phyloP scores from a whole-genome alignment of 1,140 invertebrate genomes.

The Rhagoletis pomonella region DNA sequence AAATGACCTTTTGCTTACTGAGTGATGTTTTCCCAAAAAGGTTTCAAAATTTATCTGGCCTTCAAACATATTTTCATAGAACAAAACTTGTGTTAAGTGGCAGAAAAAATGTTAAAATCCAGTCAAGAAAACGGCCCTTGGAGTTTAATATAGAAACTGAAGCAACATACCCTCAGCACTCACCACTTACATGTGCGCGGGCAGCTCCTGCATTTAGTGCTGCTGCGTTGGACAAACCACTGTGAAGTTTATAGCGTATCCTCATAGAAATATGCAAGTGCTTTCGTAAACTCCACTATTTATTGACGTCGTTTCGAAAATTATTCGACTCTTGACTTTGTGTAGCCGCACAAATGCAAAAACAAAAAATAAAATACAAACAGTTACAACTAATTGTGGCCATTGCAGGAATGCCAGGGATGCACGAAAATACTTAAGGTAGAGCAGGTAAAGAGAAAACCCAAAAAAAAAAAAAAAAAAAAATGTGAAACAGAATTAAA shows the following conservation, averaged over 20 bases:
- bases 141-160: background rate
- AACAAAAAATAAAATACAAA: background rate
- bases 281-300: background rate
- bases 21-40: background rate
- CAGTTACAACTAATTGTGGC: constrained; percentile 32
- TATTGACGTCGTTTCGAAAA: constrained; percentile 18
- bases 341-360: constrained; percentile 8
- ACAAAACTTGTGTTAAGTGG: no score
- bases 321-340: constrained; percentile 2
- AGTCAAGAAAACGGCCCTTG: no score
- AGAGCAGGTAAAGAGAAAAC: no score
- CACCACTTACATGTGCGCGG: background rate
- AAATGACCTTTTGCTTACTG: background rate
- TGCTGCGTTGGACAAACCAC: background rate
- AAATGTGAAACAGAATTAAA: background rate
- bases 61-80: no score
- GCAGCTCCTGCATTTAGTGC: background rate
- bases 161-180: background rate
- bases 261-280: no score
- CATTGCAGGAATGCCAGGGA: background rate
- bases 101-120: background rate
- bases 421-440: background rate
- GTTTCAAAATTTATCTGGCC: no score
- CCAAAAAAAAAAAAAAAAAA: background rate
- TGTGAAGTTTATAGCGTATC: background rate